Conservation (phyloP, 2,888 invertebrate species). For the Apoderus coryli region DNA sequence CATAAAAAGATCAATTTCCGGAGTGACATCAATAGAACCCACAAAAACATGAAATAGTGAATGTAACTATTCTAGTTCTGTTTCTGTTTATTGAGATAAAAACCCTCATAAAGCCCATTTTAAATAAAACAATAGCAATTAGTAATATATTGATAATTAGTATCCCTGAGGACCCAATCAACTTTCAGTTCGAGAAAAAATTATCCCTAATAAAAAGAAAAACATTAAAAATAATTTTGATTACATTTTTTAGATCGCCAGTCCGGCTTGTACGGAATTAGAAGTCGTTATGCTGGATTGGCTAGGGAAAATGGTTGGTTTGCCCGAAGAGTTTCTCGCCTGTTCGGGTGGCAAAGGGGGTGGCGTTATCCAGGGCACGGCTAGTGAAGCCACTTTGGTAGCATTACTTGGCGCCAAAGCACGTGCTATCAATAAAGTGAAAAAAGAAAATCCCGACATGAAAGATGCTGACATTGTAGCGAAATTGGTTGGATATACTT, state of each 20-base stretch:
- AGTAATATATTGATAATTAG: no score
- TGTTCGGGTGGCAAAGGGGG: constrained; percentile 67
- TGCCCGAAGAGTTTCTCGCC: constrained; percentile 75
- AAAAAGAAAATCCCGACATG: constrained; percentile 60
- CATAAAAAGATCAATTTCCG: no score
- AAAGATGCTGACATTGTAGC: constrained; percentile 56
- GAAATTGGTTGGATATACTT: constrained; percentile 76
- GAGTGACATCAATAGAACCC: no score
- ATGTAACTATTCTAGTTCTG: no score
- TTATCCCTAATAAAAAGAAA: no score
- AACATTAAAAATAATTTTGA: no score
- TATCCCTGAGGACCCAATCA: no score
- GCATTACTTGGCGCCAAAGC: constrained; percentile 83
- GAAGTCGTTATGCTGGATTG: constrained; percentile 93
- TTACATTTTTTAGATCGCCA: constrained; percentile 65
- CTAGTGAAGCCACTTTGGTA: constrained; percentile 88
- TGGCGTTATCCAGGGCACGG: constrained; percentile 87
- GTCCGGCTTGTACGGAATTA: constrained; percentile 90
- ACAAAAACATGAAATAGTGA: no score
- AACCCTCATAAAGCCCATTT: no score
- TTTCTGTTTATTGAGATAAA: no score
- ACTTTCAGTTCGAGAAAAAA: no score
- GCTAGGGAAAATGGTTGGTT: constrained; percentile 82
- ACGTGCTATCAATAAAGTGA: constrained; percentile 49
- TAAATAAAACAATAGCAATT: no score